Percentiles rank a stretch among this genome's conserved stretches.
Evolutionary conservation across 2,797 vertebrate species (phyloP).

Genomic region (Pipistrellus nathusii): DNA sequence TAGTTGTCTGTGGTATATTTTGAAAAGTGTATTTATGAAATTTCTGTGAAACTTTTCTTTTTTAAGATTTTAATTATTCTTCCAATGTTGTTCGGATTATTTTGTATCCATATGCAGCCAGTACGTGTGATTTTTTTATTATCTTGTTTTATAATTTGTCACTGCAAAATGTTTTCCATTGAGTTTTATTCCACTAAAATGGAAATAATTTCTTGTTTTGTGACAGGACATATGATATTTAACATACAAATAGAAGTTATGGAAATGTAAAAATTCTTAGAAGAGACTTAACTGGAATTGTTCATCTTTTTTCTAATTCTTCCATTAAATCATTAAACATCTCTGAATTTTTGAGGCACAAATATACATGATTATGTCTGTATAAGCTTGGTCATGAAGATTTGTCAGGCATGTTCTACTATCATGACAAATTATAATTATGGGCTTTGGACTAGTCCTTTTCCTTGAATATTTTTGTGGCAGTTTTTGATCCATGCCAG

Average conservation of each 20-base stretch:
- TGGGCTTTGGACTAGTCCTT: not conserved
- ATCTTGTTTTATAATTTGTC: not conserved
- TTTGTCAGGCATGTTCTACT: conserved; percentile 20
- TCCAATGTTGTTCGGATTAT: conserved; percentile 1
- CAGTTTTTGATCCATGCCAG: not conserved
- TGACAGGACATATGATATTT: not conserved
- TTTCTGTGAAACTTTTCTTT: not conserved
- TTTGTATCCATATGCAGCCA: not conserved
- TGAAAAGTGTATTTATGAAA: not conserved
- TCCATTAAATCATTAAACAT: conserved; percentile 17
- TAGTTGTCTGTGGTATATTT: not conserved
- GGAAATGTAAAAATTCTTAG: conserved; percentile 16
- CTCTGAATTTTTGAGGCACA: not conserved
- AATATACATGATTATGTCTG: not conserved
- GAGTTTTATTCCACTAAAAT: not conserved
- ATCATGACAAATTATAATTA: not conserved
- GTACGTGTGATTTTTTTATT: not conserved
- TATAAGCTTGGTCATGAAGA: not conserved
- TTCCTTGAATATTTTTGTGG: conserved; percentile 39
- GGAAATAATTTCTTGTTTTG: not conserved
- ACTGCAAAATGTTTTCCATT: not conserved
- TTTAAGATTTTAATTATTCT: conserved; percentile 32
- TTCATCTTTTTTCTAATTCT: conserved; percentile 4
- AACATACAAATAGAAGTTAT: not conserved
- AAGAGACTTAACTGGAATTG: not conserved